A percentile compares a stretch with the other conserved stretches of the same genome.
phyloP scores from a whole-genome alignment of 2,113 vertebrate species.

The Syngnathoides biaculeatus region DNA sequence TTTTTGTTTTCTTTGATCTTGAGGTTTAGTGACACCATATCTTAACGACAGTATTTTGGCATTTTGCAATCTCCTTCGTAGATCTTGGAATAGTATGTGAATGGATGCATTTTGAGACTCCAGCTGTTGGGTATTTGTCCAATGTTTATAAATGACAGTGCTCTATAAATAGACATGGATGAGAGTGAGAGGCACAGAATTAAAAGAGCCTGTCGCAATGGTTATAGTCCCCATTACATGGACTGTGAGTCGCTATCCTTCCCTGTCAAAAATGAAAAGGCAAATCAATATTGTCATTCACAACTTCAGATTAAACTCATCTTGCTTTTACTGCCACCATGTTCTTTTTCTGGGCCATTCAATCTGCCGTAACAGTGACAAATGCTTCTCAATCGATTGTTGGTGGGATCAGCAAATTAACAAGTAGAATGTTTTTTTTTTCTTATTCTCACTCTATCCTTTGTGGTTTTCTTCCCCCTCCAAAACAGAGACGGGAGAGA shows the following conservation, averaged over 20 bases:
- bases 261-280: constrained; percentile 63
- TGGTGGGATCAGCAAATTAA: constrained; percentile 71
- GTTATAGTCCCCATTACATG: constrained; percentile 54
- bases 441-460: background rate
- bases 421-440: constrained; percentile 57
- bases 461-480: constrained; percentile 17
- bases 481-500: constrained; percentile 62
- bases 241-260: constrained; percentile 47
- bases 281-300: constrained; percentile 78
- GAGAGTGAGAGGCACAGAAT: constrained; percentile 12
- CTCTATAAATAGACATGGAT: constrained; percentile 7
- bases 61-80: background rate
- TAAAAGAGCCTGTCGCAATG: constrained; percentile 42
- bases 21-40: background rate
- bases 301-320: constrained; percentile 72
- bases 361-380: constrained; percentile 62
- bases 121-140: background rate
- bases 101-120: background rate
- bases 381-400: constrained; percentile 68
- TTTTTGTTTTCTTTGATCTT: background rate
- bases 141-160: background rate
- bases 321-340: constrained; percentile 60
- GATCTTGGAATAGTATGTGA: background rate
- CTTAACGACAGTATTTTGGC: background rate
- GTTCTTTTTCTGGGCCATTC: constrained; percentile 64